A percentile compares a stretch with the other conserved stretches of the same genome.
phyloP scores from a whole-genome alignment of 2,888 invertebrate species.

The Stratiomys singularior region DNA sequence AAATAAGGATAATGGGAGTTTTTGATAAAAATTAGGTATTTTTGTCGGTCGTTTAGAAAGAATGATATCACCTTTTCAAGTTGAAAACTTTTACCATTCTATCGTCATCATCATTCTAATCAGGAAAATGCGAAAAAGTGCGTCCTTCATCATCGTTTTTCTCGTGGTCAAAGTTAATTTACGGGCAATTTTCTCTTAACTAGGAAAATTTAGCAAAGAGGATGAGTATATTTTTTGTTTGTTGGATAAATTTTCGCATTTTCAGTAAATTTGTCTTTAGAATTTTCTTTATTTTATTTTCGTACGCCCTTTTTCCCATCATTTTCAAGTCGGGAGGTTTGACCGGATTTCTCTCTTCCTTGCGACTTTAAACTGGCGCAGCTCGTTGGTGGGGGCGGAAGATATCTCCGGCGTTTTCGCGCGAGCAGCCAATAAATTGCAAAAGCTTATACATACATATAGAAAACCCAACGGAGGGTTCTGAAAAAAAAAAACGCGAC shows the following conservation, averaged over 20 bases:
- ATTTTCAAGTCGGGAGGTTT: not conserved
- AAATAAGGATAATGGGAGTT: slow-evolving; percentile 8
- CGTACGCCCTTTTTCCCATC: not conserved
- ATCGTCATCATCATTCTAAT: not conserved
- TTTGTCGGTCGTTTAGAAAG: not conserved
- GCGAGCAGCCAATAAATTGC: too few species aligned
- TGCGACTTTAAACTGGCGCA: not conserved
- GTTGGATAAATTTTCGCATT: not conserved
- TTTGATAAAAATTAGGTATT: not conserved
- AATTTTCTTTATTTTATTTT: not conserved
- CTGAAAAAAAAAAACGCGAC: not conserved
- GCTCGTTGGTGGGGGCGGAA: too few species aligned
- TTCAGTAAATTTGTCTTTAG: not conserved
- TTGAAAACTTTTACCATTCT: not conserved
- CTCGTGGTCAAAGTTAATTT: slow-evolving; percentile 32
- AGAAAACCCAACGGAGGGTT: not conserved
- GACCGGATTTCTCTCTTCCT: not conserved
- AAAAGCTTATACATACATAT: too few species aligned
- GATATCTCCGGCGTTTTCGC: too few species aligned
- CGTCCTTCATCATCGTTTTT: too few species aligned
- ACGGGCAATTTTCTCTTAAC: not conserved
- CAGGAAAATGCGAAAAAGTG: too few species aligned
- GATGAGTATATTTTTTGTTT: too few species aligned
- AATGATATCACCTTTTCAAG: slow-evolving; percentile 25
- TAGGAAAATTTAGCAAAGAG: not conserved